Percentiles rank a stretch among this genome's conserved stretches.
Evolutionary conservation across 2,113 vertebrate genomes (phyloP).

Genomic region (human (Homo sapiens)): GRCh38 chr21:40402501-40403000

Average conservation of each 20-base stretch:
- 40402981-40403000: background rate
- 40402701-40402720: background rate
- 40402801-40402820: background rate
- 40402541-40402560: background rate
- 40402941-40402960: background rate
- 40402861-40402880: background rate
- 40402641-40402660: background rate
- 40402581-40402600: background rate
- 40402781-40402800: background rate
- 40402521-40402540: background rate
- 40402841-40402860: background rate
- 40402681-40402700: background rate
- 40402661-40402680: background rate
- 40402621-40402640: background rate
- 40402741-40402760: background rate
- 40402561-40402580: background rate
- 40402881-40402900: background rate
- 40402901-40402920: background rate
- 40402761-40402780: background rate
- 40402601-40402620: background rate
- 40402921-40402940: background rate
- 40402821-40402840: background rate
- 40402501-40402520: conserved; percentile 19
- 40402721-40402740: background rate
- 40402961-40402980: background rate